Conservation (phyloP, 2,888 invertebrate genomes). For the Mesorhabditis spiculigera region DNA sequence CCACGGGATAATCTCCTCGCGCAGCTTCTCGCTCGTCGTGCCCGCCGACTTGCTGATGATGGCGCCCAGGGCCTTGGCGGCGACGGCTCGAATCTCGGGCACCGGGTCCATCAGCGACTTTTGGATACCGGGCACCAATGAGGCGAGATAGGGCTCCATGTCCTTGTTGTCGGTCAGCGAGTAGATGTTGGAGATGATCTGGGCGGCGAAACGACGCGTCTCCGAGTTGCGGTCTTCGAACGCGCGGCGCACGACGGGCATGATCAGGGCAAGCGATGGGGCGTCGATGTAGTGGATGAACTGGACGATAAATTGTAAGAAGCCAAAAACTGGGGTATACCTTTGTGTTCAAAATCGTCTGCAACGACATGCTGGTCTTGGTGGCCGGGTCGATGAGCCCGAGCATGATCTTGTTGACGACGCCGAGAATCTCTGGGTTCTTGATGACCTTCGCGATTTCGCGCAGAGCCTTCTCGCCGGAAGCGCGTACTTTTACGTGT, state of each 20-base stretch:
- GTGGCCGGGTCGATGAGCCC: constrained; percentile 71
- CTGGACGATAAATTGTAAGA: constrained; percentile 60
- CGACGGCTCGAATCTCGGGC: constrained; percentile 92
- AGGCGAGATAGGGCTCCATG: constrained; percentile 87
- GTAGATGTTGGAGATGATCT: constrained; percentile 99
- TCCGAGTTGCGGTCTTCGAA: constrained; percentile 96
- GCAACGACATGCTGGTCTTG: constrained; percentile 68
- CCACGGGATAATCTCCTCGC: constrained; percentile 91
- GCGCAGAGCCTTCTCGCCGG: constrained; percentile 79
- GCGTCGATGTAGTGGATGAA: constrained; percentile 99
- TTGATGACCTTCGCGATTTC: constrained; percentile 95
- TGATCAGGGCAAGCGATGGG: constrained; percentile 93
- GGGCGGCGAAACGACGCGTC: constrained; percentile 96
- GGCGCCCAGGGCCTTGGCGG: constrained; percentile 73
- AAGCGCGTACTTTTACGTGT: constrained; percentile 67
- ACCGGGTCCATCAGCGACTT: constrained; percentile 93
- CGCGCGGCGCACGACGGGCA: constrained; percentile 97
- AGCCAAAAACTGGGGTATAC: constrained; percentile 57
- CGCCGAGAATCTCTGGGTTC: constrained; percentile 84
- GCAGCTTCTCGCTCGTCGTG: constrained; percentile 74
- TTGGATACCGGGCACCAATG: constrained; percentile 92
- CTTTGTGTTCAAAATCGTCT: constrained; percentile 62
- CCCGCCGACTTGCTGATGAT: constrained; percentile 45
- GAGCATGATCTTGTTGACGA: constrained; percentile 34
- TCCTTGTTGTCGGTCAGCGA: constrained; percentile 98